These are phyloP conservation scores for Phyto melanocephala DNA, from an alignment of 2,888 invertebrate genomes.

Conservation along the genomic window DNA sequence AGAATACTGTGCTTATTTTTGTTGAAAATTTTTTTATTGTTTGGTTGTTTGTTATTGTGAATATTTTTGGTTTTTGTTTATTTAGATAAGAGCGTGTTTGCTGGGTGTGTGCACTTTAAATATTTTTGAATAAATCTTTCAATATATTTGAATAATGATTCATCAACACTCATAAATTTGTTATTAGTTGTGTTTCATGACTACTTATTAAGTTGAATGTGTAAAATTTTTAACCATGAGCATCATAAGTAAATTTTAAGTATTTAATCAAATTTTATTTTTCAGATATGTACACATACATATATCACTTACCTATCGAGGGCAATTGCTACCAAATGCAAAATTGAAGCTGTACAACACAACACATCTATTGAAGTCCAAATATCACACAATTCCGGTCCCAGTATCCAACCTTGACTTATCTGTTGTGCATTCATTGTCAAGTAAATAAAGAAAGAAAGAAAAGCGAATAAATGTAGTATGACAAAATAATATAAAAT, in stretches of 20 bases:
- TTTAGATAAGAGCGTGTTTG: not conserved
- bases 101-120: not conserved
- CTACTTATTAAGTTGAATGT: no score
- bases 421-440: conserved; percentile 81
- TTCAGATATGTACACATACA: no score
- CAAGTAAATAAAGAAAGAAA: no score
- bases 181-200: no score
- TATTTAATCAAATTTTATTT: no score
- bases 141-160: conserved; percentile 25
- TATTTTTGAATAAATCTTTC: conserved; percentile 20
- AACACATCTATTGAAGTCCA: conserved; percentile 98
- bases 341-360: conserved; percentile 95
- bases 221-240: no score
- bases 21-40: not conserved
- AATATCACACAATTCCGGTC: conserved; percentile 95
- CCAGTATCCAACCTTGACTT: conserved; percentile 92
- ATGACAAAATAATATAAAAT: no score
- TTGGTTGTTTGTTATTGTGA: not conserved
- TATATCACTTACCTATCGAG: conserved; percentile 88
- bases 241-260: no score
- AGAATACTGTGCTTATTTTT: not conserved
- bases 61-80: not conserved
- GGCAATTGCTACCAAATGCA: conserved; percentile 97
- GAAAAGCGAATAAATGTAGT: no score
- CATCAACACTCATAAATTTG: no score